phyloP scores from a whole-genome alignment of 2,113 vertebrate species.

The Anguilla rostrata region DNA sequence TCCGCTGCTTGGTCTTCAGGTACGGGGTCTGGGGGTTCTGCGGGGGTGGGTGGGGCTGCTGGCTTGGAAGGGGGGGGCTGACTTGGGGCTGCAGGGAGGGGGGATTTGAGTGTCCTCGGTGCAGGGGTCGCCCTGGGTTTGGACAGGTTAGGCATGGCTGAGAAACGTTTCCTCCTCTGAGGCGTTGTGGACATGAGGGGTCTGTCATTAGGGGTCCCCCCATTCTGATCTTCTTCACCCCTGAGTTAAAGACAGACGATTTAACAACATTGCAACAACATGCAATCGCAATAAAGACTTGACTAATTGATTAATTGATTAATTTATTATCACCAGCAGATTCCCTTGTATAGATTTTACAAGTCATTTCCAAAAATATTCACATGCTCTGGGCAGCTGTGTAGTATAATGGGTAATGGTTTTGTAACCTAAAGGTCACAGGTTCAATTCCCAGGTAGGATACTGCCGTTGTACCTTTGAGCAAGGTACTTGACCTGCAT shows the following conservation, averaged over 20 bases:
- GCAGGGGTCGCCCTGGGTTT: conserved; percentile 59
- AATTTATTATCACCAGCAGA: too few species aligned
- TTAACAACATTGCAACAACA: neutral
- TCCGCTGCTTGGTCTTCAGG: conserved; percentile 40
- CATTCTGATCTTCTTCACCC: conserved; percentile 44
- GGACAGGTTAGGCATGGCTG: conserved; percentile 64
- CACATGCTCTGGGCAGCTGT: too few species aligned
- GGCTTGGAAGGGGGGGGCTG: conserved; percentile 12
- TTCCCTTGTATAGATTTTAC: too few species aligned
- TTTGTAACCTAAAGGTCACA: too few species aligned
- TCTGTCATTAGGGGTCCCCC: conserved; percentile 48
- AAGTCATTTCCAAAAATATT: too few species aligned
- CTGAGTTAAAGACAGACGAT: conserved; percentile 55
- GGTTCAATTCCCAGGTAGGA: too few species aligned
- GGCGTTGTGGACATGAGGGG: conserved; percentile 49
- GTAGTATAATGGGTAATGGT: too few species aligned
- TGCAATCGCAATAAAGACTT: too few species aligned
- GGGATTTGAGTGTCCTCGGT: conserved; percentile 37
- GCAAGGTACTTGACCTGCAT: too few species aligned
- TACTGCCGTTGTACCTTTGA: too few species aligned
- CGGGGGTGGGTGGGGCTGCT: neutral
- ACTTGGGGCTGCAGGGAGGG: conserved; percentile 21
- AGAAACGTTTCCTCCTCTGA: conserved; percentile 74
- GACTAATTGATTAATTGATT: too few species aligned
- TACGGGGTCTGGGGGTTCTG: neutral